A percentile compares a stretch with the other conserved stretches of the same genome.
phyloP scores from a whole-genome alignment of 2,888 invertebrate species.

The Ypsolopha sequella region DNA sequence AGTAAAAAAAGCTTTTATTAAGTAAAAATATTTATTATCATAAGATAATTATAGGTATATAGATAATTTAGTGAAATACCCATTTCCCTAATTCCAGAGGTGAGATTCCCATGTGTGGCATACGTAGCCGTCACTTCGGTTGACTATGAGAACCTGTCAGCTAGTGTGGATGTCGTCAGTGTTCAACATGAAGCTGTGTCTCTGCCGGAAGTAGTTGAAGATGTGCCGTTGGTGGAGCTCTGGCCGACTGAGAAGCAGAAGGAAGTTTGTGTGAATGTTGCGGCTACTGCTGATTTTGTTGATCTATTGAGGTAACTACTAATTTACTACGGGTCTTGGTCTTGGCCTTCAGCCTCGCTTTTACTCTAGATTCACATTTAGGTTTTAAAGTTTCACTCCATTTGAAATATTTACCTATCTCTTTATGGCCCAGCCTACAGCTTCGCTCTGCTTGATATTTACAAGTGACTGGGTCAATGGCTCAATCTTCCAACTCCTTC shows the following conservation, averaged over 20 bases:
- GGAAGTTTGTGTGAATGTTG: slow-evolving; percentile 68
- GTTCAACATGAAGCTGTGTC: slow-evolving; percentile 75
- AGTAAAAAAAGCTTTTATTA: too few species aligned
- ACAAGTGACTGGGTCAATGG: too few species aligned
- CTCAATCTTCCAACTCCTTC: too few species aligned
- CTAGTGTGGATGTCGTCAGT: slow-evolving; percentile 71
- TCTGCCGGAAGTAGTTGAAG: slow-evolving; percentile 71
- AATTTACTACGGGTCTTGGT: neutral
- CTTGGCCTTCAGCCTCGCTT: too few species aligned
- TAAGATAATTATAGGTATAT: too few species aligned
- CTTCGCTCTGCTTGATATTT: too few species aligned
- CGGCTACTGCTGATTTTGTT: slow-evolving; percentile 73
- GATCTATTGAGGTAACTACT: slow-evolving; percentile 64
- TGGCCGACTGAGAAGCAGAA: slow-evolving; percentile 75
- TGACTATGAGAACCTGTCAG: slow-evolving; percentile 65
- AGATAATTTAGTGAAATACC: too few species aligned
- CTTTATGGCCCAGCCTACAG: too few species aligned
- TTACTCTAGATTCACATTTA: too few species aligned
- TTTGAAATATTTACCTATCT: too few species aligned
- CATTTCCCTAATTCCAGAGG: slow-evolving; percentile 36
- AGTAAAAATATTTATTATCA: too few species aligned
- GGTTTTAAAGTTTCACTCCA: too few species aligned
- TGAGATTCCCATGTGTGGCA: slow-evolving; percentile 75
- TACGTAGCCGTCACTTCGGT: slow-evolving; percentile 70
- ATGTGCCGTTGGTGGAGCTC: slow-evolving; percentile 70